Percentiles rank a stretch among this genome's conserved stretches.
Conservation (phyloP, 2,888 invertebrate genomes). For the Ochropleura leucogaster region DNA sequence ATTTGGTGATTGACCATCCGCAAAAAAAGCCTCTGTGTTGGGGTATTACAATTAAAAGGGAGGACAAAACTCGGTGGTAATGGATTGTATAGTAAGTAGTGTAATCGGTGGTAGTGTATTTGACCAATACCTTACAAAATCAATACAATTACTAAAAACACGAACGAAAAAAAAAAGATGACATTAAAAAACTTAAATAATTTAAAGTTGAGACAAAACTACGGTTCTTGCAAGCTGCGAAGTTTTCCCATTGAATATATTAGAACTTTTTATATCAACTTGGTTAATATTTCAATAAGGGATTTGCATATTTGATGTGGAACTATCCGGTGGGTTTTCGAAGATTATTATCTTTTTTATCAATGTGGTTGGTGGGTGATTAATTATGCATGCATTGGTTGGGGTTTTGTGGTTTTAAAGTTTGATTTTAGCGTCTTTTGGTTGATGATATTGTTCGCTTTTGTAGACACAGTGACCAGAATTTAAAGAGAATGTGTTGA, state of each 20-base stretch:
- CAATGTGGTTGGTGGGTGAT: neutral
- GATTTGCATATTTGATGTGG: conserved; percentile 67
- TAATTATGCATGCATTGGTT: conserved; percentile 29
- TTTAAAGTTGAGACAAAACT: conserved; percentile 57
- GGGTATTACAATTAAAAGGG: no score
- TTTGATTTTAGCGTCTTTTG: neutral
- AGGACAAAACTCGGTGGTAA: no score
- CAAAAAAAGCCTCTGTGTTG: no score
- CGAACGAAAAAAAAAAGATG: conserved; percentile 40
- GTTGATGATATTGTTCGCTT: no score
- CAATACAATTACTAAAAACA: conserved; percentile 42
- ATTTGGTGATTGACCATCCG: no score
- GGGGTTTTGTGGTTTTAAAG: neutral
- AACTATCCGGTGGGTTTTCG: conserved; percentile 53
- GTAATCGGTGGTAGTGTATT: no score
- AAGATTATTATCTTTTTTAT: conserved; percentile 48
- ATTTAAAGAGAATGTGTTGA: neutral
- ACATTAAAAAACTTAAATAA: conserved; percentile 61
- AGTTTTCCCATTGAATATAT: conserved; percentile 68
- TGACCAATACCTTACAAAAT: conserved; percentile 23
- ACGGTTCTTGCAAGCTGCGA: conserved; percentile 39
- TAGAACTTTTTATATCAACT: conserved; percentile 67
- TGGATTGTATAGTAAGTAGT: no score
- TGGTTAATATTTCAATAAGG: conserved; percentile 67
- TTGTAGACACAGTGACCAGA: neutral